phyloP scores from a whole-genome alignment of 2,797 vertebrate genomes.

The Melanogrammus aeglefinus region DNA sequence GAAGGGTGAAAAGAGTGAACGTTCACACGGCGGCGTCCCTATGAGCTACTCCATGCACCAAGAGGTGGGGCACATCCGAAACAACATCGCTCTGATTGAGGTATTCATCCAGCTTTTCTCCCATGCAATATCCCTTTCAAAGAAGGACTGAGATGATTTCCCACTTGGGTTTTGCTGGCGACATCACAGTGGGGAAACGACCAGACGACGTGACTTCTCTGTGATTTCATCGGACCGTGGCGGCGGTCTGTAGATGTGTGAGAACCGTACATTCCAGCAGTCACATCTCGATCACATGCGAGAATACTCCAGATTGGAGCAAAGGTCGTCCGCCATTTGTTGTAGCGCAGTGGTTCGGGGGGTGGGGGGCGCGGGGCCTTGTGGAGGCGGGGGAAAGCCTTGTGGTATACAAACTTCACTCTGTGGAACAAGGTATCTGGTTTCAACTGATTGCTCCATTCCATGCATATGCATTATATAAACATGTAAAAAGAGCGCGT shows the following conservation, averaged over 20 bases:
- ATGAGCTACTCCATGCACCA: background rate
- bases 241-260: background rate
- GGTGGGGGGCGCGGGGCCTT: background rate
- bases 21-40: no score
- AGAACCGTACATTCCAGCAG: background rate
- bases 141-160: background rate
- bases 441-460: constrained; percentile 67
- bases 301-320: background rate
- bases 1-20: background rate
- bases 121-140: no score
- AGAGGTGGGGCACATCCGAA: background rate
- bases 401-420: constrained; percentile 23
- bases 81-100: background rate
- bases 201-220: background rate
- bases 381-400: background rate
- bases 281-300: background rate
- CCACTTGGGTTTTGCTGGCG: background rate
- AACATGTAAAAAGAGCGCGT: constrained; percentile 64
- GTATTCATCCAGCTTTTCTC: background rate
- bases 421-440: constrained; percentile 57
- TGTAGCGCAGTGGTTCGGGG: background rate
- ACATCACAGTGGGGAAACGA: background rate
- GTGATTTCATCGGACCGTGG: background rate
- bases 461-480: constrained; percentile 71
- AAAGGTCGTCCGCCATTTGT: background rate